Base-by-base conservation (phyloP, 2,888 invertebrate genomes). In the Parochlus steinenii region DNA sequence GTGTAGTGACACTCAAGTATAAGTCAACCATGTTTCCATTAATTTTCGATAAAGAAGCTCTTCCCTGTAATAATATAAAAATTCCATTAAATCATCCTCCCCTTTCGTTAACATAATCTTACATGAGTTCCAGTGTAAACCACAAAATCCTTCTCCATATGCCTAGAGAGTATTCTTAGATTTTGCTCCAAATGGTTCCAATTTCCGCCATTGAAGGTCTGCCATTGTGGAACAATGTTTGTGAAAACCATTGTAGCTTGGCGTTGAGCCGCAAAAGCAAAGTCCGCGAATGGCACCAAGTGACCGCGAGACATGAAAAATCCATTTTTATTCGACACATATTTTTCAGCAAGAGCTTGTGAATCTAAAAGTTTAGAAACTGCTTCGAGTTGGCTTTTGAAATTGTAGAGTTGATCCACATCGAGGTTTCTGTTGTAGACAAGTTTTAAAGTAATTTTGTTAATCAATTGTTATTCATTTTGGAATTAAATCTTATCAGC, bases 171-270 rank as follows among this genome's bases (percentile, higher is more conserved):
- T 4, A 39, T 33, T 17, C 57, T 43, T 2, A 53, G 45, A 28
- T 43, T 44, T 1, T 8, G 27, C 40, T 61, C 59, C 8, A 58
- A 37, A 2, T 37, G 32, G 30, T 48, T 47, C 61, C 61, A 62
- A 42, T 61, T 60, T 4, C 56, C 54, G 1, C 46, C 51, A 39
- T 63, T 63, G 41, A 62, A 57, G 3, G 47, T 47, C 38, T 64
- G 62, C 68, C 68, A 70, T 42, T 69, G 69, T 2, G 68, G 67
- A 0, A 62, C 62, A 0, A 55, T 56, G 44, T 70, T 70, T 8
- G 64, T 43, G 39, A 59, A 66, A 46, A 62, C 63, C 45, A 65
- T 67, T 1, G 65, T 68, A 1, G 62, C 50, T 14, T 48, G 47
- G 40, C 66, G 64, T 38, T 62, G 58, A 5, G 54, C 41, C 1